Evolutionary conservation across 2,113 vertebrate genomes (phyloP).

Genomic region (Dinomys branickii): DNA sequence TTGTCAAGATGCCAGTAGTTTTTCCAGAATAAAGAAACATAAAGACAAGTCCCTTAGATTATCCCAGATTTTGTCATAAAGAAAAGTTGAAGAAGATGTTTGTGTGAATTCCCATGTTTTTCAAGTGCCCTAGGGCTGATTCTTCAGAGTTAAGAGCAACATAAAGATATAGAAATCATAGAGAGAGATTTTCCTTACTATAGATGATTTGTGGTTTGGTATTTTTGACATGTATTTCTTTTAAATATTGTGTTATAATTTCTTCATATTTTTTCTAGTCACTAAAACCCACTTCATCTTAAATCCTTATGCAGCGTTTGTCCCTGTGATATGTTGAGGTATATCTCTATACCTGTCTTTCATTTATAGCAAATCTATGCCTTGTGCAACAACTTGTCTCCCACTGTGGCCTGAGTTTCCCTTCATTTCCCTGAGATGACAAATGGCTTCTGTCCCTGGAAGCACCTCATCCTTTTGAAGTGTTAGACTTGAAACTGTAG

Average conservation of each 20-base stretch:
- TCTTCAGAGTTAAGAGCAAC: constrained; percentile 18
- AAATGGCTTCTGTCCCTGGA: background rate
- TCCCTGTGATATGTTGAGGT: background rate
- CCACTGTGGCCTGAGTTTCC: background rate
- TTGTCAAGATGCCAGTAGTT: background rate
- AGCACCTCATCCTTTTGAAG: background rate
- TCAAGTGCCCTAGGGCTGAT: background rate
- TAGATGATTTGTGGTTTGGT: background rate
- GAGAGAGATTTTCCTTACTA: background rate
- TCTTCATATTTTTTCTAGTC: background rate
- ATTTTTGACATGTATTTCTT: background rate
- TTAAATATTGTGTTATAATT: constrained; percentile 11
- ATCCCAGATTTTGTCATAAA: background rate
- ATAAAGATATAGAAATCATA: constrained; percentile 15
- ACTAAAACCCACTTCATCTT: background rate
- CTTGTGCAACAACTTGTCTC: background rate
- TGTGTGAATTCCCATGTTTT: background rate
- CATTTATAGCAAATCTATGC: background rate
- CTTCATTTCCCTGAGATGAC: background rate
- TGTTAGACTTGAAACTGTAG: background rate
- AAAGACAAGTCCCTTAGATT: background rate
- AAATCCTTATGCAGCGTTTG: background rate
- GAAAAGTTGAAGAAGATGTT: background rate
- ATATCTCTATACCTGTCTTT: background rate
- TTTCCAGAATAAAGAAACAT: constrained; percentile 11